Evolutionary conservation across 1,140 invertebrate species (phyloP).

Genomic region (Zaprionus africanus): DNA sequence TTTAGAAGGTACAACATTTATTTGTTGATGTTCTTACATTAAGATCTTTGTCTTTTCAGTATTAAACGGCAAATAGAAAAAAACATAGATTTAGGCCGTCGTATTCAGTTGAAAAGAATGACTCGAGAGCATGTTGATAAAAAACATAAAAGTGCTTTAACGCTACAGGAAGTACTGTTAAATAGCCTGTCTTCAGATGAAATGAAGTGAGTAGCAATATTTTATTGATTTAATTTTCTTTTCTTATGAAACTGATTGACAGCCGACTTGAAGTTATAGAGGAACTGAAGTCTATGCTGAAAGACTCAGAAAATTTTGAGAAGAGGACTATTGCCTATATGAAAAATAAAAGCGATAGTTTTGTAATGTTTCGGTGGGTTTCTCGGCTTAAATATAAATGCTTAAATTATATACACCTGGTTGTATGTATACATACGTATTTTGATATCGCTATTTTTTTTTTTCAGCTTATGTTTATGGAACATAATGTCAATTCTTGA

Average conservation of each 20-base stretch:
- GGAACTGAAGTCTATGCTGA: constrained; percentile 50
- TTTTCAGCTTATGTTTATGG: constrained; percentile 60
- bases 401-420: background rate
- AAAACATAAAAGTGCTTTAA: constrained; percentile 64
- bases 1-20: too few relatives aligned
- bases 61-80: constrained; percentile 71
- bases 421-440: too few relatives aligned
- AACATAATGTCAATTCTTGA: constrained; percentile 68
- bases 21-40: too few relatives aligned
- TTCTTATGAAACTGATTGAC: background rate
- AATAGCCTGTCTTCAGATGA: constrained; percentile 73
- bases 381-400: background rate
- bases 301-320: constrained; percentile 46
- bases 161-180: constrained; percentile 55
- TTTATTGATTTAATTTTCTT: background rate
- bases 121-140: constrained; percentile 53
- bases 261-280: constrained; percentile 67
- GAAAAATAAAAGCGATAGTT: constrained; percentile 59
- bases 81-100: constrained; percentile 62
- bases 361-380: constrained; percentile 58
- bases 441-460: background rate
- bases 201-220: constrained; percentile 45
- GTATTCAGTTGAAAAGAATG: constrained; percentile 58
- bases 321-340: constrained; percentile 53
- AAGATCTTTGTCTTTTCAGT: constrained; percentile 20